These are phyloP conservation scores for Hippocampus guttulatus DNA, from an alignment of 2,113 vertebrate genomes.

Conservation along the genomic window DNA sequence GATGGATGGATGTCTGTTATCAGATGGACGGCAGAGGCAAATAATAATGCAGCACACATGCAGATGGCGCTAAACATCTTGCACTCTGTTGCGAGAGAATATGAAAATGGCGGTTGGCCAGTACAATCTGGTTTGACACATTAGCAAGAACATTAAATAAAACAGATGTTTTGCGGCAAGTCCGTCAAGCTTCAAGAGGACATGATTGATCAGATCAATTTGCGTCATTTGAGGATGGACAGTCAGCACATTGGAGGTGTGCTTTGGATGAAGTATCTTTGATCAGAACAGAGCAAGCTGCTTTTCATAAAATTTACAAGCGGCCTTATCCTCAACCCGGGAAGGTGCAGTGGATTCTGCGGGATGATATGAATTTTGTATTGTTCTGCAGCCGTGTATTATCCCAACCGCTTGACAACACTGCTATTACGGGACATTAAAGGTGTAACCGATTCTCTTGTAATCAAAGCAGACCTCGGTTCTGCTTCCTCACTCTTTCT, in stretches of 20 bases:
- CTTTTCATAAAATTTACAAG: not conserved
- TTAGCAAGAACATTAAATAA: not conserved
- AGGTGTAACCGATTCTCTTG: not conserved
- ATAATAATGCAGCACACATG: not conserved
- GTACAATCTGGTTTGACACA: not conserved
- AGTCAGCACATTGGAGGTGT: not conserved
- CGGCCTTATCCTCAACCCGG: not conserved
- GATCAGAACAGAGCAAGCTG: too few species aligned
- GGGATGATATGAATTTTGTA: not conserved
- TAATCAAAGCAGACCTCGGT: conserved; percentile 2
- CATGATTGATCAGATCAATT: not conserved
- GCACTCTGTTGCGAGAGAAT: not conserved
- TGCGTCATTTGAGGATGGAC: not conserved
- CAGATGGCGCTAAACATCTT: not conserved
- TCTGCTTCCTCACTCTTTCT: conserved; percentile 5
- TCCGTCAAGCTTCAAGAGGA: not conserved
- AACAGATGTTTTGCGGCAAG: not conserved
- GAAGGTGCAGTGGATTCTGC: not conserved
- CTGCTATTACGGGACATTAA: not conserved
- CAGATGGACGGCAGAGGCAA: not conserved
- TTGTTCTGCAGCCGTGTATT: not conserved
- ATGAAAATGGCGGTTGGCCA: not conserved
- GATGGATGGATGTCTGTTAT: not conserved
- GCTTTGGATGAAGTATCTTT: too few species aligned
- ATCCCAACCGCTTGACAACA: not conserved